Conservation (phyloP, 2,797 vertebrate species). For the Rhyacichthys aspro region DNA sequence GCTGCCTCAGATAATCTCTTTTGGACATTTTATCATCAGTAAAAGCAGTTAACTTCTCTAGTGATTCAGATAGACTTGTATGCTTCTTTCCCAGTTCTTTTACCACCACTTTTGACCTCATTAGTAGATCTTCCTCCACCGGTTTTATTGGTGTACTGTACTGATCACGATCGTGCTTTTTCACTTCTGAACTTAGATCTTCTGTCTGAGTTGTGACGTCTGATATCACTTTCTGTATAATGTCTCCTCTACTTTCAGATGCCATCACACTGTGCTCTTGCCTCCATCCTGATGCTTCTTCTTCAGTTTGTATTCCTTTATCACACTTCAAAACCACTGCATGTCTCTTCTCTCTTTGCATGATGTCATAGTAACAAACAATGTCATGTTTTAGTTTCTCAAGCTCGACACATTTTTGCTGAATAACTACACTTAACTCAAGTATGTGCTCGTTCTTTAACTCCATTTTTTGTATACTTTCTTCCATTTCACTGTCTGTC, state of each 20-base stretch:
- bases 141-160: neutral
- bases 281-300: neutral
- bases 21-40: slow-evolving; percentile 8
- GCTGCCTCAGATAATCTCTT: slow-evolving; percentile 34
- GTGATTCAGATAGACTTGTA: rapidly evolving
- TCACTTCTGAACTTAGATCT: neutral
- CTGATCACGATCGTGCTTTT: neutral
- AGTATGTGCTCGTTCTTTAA: neutral
- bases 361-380: neutral
- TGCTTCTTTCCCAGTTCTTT: neutral
- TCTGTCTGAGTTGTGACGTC: neutral
- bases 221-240: neutral
- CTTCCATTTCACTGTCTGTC: neutral
- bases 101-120: neutral
- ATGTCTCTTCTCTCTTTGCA: slow-evolving; percentile 1
- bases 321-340: neutral
- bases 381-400: slow-evolving; percentile 7
- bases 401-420: slow-evolving; percentile 14
- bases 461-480: slow-evolving; percentile 2
- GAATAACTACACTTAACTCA: neutral
- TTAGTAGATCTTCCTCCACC: neutral
- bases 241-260: neutral
- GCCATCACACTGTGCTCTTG: neutral
- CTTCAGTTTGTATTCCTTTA: slow-evolving; percentile 27
- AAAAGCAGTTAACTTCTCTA: neutral